phyloP scores from a whole-genome alignment of 2,888 invertebrate species.

The Euproctis similis region DNA sequence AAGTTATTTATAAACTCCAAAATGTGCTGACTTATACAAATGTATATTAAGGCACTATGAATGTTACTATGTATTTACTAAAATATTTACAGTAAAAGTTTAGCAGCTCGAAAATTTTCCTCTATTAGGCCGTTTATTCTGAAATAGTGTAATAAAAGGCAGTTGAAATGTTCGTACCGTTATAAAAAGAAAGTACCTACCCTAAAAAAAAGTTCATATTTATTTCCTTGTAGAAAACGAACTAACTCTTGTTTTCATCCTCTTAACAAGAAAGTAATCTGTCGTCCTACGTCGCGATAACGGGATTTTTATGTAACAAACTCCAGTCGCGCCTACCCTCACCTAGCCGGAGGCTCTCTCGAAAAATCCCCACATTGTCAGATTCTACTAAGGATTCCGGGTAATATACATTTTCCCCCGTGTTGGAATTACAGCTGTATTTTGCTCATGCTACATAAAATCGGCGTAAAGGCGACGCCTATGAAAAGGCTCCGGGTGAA shows the following conservation, averaged over 20 bases:
- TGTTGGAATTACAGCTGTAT: constrained; percentile 69
- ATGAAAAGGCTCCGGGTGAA: constrained; percentile 50
- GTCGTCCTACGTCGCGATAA: constrained; percentile 71
- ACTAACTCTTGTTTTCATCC: constrained; percentile 71
- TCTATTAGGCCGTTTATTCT: constrained; percentile 28
- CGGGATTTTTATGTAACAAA: constrained; percentile 74
- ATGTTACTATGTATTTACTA: constrained; percentile 22
- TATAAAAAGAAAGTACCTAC: constrained; percentile 43
- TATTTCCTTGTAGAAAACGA: constrained; percentile 62
- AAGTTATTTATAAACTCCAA: too few species aligned
- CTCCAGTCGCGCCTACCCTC: constrained; percentile 71
- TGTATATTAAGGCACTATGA: constrained; percentile 19
- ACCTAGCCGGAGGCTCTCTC: constrained; percentile 67
- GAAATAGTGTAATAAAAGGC: constrained; percentile 36
- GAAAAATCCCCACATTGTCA: constrained; percentile 67
- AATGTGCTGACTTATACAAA: constrained; percentile 17
- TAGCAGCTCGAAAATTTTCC: constrained; percentile 27
- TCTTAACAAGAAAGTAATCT: constrained; percentile 75
- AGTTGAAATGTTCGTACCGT: constrained; percentile 41
- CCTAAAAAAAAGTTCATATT: constrained; percentile 58
- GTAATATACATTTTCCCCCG: constrained; percentile 71
- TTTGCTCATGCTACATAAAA: constrained; percentile 68
- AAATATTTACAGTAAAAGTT: constrained; percentile 29
- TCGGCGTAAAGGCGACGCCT: constrained; percentile 62
- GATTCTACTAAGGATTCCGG: constrained; percentile 65